A percentile compares a stretch with the other conserved stretches of the same genome.
Conservation (phyloP, 2,797 vertebrate genomes). For the Okamejei kenojei region DNA sequence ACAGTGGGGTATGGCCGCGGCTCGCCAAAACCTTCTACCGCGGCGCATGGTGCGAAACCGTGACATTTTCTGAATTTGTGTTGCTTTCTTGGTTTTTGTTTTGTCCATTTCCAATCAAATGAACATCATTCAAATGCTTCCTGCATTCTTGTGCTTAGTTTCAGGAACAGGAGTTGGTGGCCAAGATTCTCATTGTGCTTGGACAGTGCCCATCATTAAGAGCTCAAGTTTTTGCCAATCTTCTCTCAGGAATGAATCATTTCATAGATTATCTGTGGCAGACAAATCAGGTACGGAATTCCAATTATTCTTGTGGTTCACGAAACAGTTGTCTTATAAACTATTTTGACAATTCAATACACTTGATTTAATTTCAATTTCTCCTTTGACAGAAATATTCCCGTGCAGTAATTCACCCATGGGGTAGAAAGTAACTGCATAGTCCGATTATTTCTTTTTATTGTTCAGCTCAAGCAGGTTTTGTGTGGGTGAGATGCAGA, state of each 20-base stretch:
- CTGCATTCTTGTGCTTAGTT: constrained; percentile 54
- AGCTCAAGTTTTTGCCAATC: constrained; percentile 59
- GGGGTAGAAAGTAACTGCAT: background rate
- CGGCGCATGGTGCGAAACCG: background rate
- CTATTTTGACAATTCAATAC: background rate
- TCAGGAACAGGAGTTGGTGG: constrained; percentile 56
- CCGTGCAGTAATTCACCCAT: background rate
- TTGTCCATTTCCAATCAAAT: background rate
- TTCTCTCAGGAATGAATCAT: constrained; percentile 62
- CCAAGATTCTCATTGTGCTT: constrained; percentile 60
- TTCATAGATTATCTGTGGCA: constrained; percentile 64
- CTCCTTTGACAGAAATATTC: background rate
- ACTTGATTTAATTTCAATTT: background rate
- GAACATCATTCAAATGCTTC: background rate
- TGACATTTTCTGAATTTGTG: background rate
- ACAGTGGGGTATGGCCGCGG: too few relatives aligned
- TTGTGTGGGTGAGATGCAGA: background rate
- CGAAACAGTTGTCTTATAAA: background rate
- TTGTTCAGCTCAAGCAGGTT: background rate
- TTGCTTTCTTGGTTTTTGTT: background rate
- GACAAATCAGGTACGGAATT: constrained; percentile 61
- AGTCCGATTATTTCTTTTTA: background rate
- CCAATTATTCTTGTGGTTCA: constrained; percentile 24
- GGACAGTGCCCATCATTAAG: constrained; percentile 63
- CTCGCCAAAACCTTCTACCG: too few relatives aligned